phyloP scores from a whole-genome alignment of 2,888 invertebrate species.

The Ornithoptera priamus region DNA sequence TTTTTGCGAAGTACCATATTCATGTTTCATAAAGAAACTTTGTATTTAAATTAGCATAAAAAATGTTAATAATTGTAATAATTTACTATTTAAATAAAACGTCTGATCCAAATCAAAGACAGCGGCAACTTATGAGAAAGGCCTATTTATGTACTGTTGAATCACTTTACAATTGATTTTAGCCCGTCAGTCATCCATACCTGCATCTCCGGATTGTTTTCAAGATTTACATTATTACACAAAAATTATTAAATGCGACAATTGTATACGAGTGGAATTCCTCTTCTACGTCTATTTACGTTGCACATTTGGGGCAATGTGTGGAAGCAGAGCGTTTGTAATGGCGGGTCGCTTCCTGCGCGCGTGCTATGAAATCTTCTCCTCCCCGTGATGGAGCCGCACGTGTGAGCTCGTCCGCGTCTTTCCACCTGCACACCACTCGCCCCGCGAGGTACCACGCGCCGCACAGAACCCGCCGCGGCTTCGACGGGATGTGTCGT shows the following conservation, averaged over 20 bases:
- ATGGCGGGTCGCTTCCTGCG: slow-evolving; percentile 52
- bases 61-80: too few relatives aligned
- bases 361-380: slow-evolving; percentile 56
- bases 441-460: slow-evolving; percentile 41
- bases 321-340: slow-evolving; percentile 8
- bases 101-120: too few relatives aligned
- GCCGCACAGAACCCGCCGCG: slow-evolving; percentile 60
- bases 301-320: slow-evolving; percentile 24
- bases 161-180: too few relatives aligned
- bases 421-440: slow-evolving; percentile 62
- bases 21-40: too few relatives aligned
- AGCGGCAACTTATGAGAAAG: too few relatives aligned
- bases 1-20: too few relatives aligned
- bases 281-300: slow-evolving; percentile 23
- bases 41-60: too few relatives aligned
- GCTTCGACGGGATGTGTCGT: slow-evolving; percentile 73
- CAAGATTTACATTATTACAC: not conserved
- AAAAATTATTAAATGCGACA: not conserved
- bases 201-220: not conserved
- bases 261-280: slow-evolving; percentile 14
- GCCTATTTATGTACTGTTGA: too few relatives aligned
- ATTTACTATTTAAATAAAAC: too few relatives aligned
- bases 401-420: slow-evolving; percentile 56
- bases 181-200: not conserved
- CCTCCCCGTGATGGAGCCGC: slow-evolving; percentile 65